Evolutionary conservation across 2,888 invertebrate species (phyloP).

Genomic region (Vesta saturnalis): DNA sequence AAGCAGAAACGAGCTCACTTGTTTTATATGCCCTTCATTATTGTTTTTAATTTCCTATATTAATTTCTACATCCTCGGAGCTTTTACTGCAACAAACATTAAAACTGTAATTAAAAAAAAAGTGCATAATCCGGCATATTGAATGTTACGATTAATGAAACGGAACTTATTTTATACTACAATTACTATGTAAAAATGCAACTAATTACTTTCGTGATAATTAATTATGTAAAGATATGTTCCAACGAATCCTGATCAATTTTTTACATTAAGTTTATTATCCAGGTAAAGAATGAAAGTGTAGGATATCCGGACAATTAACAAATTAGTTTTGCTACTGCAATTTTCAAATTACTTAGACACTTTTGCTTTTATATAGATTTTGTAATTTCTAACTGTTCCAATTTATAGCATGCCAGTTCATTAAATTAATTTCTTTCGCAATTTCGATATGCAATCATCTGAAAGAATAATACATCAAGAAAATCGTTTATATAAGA

Average conservation of each 20-base stretch:
- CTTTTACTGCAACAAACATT: no score
- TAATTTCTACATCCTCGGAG: background rate
- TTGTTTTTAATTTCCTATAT: background rate
- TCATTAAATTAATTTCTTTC: no score
- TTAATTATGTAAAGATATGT: background rate
- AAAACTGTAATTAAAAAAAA: no score
- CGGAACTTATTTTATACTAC: no score
- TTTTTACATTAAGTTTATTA: background rate
- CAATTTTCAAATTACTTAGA: background rate
- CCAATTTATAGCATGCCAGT: no score
- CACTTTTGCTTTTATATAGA: background rate
- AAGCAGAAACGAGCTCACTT: background rate
- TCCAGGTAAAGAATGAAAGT: background rate
- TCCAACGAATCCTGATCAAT: background rate
- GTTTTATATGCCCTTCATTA: background rate
- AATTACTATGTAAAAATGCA: no score
- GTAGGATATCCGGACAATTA: slow-evolving; percentile 7
- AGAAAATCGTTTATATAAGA: no score
- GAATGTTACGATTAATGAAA: no score
- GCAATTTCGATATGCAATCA: no score
- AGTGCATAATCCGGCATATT: no score
- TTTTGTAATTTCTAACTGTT: slow-evolving; percentile 3
- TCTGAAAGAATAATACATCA: no score
- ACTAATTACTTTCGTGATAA: background rate
- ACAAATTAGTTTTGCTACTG: background rate